These are phyloP conservation scores for Elysia chlorotica DNA, from an alignment of 1,140 invertebrate genomes.

Conservation along the genomic window DNA sequence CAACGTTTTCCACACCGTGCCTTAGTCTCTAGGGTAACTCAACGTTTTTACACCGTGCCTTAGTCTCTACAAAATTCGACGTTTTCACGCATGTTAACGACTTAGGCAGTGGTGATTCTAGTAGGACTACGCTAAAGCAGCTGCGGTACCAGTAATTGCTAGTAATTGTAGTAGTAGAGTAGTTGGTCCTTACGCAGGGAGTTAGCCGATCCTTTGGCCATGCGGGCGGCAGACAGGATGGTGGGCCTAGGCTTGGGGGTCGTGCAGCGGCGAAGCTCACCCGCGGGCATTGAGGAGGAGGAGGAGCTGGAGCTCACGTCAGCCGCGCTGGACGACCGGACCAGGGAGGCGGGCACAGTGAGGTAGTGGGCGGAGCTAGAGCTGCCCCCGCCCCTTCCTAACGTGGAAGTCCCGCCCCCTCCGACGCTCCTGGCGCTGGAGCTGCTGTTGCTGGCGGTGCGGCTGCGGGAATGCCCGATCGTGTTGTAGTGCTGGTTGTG, in stretches of 20 bases:
- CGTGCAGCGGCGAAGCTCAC: conserved; percentile 29
- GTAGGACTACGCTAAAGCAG: too few species aligned
- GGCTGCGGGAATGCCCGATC: conserved; percentile 12
- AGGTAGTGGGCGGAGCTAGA: background rate
- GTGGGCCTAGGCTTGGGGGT: conserved; percentile 25
- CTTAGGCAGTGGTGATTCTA: too few species aligned
- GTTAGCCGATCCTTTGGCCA: conserved; percentile 43
- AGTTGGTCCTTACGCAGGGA: conserved; percentile 56
- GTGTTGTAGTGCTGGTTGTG: conserved; percentile 27
- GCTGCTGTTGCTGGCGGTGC: background rate
- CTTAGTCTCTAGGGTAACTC: too few species aligned
- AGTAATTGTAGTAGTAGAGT: too few species aligned
- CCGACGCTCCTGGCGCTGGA: background rate
- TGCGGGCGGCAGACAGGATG: conserved; percentile 32
- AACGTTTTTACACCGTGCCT: too few species aligned
- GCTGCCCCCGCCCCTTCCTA: background rate
- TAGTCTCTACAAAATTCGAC: too few species aligned
- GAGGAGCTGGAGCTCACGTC: too few species aligned
- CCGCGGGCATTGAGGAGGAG: background rate
- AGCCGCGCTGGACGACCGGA: background rate
- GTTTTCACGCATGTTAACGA: too few species aligned
- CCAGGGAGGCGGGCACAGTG: background rate
- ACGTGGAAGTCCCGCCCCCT: background rate
- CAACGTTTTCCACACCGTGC: too few species aligned
- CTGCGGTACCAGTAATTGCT: too few species aligned